phyloP scores from a whole-genome alignment of 2,888 invertebrate species.

The Scaptomyza reducta region DNA sequence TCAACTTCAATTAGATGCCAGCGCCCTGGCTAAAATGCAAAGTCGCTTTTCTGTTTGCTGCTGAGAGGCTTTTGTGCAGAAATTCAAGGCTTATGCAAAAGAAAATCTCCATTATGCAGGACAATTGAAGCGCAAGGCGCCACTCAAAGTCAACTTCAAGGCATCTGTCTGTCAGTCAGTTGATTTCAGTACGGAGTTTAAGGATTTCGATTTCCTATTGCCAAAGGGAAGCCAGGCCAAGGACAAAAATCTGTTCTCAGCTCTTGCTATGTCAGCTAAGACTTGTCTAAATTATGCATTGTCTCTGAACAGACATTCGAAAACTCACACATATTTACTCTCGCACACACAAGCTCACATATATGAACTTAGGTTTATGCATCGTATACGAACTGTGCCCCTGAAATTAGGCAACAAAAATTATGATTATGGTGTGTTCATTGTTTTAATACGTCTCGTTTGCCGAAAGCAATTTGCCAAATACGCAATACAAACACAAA shows the following conservation, averaged over 20 bases:
- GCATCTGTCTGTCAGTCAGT: conserved; percentile 34
- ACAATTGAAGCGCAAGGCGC: conserved; percentile 69
- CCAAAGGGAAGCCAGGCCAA: conserved; percentile 3
- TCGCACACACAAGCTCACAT: not conserved
- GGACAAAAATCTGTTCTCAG: conserved; percentile 3
- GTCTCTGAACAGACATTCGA: conserved; percentile 22
- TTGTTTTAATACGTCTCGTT: conserved; percentile 70
- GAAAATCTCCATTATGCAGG: conserved; percentile 66
- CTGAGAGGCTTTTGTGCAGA: conserved; percentile 49
- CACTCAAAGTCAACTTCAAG: conserved; percentile 52
- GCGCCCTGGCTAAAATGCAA: conserved; percentile 45
- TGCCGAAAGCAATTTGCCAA: conserved; percentile 55
- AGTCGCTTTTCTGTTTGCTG: conserved; percentile 62
- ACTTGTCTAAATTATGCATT: conserved; percentile 36
- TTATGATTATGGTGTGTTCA: conserved; percentile 79
- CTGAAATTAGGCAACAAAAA: conserved; percentile 74
- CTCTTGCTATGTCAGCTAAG: conserved; percentile 7
- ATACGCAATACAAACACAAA: conserved; percentile 40
- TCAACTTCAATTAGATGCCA: conserved; percentile 70
- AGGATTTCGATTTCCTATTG: conserved; percentile 29
- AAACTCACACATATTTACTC: not conserved
- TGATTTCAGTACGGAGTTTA: conserved; percentile 35
- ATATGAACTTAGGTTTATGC: not conserved
- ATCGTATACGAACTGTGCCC: conserved; percentile 16
- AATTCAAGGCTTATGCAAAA: conserved; percentile 58